These are phyloP conservation scores for Pandemis heparana DNA, from an alignment of 2,888 invertebrate genomes.

Conservation along the genomic window DNA sequence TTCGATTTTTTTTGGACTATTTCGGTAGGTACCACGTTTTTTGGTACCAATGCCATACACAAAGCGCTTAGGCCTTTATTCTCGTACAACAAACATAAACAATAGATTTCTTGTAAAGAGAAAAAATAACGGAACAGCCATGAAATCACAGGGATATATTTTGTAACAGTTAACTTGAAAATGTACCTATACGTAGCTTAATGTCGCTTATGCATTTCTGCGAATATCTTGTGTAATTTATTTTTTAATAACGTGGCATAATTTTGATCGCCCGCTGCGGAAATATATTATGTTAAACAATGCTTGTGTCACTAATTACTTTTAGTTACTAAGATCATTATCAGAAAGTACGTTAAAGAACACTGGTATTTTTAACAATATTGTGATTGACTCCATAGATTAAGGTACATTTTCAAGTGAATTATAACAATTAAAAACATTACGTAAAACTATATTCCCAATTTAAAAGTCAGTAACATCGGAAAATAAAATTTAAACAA, in stretches of 20 bases:
- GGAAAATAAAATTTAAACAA: not conserved
- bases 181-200: slow-evolving; percentile 4
- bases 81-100: slow-evolving; percentile 32
- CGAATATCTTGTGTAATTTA: not conserved
- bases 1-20: not conserved
- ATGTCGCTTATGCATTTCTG: slow-evolving; percentile 8
- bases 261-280: not conserved
- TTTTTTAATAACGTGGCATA: not conserved
- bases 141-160: slow-evolving; percentile 50
- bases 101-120: slow-evolving; percentile 39
- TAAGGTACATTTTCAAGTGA: slow-evolving; percentile 5
- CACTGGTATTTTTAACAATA: no score
- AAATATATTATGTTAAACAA: not conserved
- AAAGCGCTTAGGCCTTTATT: slow-evolving; percentile 40
- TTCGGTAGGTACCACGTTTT: not conserved
- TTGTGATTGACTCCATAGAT: no score
- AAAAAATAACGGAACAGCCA: slow-evolving; percentile 48
- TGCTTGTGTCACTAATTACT: not conserved
- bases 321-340: not conserved
- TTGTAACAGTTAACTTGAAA: slow-evolving; percentile 24
- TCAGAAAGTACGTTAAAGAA: not conserved
- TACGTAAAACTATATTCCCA: not conserved
- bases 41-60: slow-evolving; percentile 7
- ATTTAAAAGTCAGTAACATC: not conserved
- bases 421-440: slow-evolving; percentile 2